phyloP scores from a whole-genome alignment of 1,140 invertebrate species.

The Bombus turneri region DNA sequence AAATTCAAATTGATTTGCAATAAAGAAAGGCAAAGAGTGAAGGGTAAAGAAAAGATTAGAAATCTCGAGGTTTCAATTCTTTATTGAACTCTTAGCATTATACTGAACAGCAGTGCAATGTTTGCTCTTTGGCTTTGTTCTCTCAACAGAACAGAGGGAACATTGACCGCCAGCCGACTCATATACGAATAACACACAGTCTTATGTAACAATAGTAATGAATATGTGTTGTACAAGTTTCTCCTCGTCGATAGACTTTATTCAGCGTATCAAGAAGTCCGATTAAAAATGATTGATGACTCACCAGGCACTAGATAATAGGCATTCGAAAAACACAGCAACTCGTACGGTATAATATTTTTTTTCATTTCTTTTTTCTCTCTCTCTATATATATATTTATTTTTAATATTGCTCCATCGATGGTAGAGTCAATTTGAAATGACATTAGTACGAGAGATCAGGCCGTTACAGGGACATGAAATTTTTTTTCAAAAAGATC shows the following conservation, averaged over 20 bases:
- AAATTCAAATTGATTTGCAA: neutral
- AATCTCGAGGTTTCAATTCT: constrained; percentile 33
- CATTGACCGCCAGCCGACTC: neutral
- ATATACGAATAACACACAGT: constrained; percentile 42
- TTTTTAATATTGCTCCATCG: neutral
- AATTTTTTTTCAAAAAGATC: neutral
- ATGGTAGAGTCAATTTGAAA: constrained; percentile 13
- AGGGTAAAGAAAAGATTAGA: neutral
- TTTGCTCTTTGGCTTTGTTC: constrained; percentile 32
- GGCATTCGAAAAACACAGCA: constrained; percentile 60
- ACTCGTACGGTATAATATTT: constrained; percentile 18
- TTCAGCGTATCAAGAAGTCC: constrained; percentile 39
- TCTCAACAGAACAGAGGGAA: constrained; percentile 2
- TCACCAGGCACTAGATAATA: constrained; percentile 70
- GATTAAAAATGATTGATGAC: constrained; percentile 61
- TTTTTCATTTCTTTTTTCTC: neutral
- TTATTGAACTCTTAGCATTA: constrained; percentile 56
- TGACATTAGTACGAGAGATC: constrained; percentile 38
- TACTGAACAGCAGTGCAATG: constrained; percentile 47
- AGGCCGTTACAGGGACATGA: constrained; percentile 58
- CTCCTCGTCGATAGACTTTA: constrained; percentile 20
- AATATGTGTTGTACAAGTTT: constrained; percentile 44
- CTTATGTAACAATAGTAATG: constrained; percentile 54
- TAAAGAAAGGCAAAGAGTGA: neutral
- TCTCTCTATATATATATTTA: no score